A percentile compares a stretch with the other conserved stretches of the same genome.
Evolutionary conservation across 2,888 invertebrate genomes (phyloP).

Genomic region (Apamea crenata): DNA sequence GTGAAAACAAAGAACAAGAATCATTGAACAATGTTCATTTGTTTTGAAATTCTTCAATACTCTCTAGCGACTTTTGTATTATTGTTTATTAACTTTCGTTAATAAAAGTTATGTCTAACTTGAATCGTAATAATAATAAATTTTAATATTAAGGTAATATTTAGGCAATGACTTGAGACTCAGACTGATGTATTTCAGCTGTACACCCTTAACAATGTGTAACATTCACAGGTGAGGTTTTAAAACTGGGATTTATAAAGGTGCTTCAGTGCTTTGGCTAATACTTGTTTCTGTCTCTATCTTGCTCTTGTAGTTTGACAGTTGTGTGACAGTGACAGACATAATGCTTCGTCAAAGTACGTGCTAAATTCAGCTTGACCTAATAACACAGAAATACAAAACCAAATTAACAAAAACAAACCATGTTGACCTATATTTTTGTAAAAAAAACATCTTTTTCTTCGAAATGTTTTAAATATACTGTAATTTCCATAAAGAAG

Average conservation of each 20-base stretch:
- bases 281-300: too few species aligned
- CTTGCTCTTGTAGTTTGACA: neutral
- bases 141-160: neutral
- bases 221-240: too few species aligned
- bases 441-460: neutral
- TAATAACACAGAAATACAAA: neutral
- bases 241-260: too few species aligned
- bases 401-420: neutral
- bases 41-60: conserved; percentile 16
- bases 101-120: neutral
- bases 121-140: neutral
- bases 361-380: neutral
- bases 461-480: neutral
- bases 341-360: neutral
- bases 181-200: neutral
- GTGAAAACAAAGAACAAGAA: conserved; percentile 13
- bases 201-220: neutral
- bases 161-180: neutral
- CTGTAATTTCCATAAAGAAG: neutral
- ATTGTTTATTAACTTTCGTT: neutral
- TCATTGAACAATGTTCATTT: conserved; percentile 16
- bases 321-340: neutral
- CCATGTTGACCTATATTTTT: neutral
- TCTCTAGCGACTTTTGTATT: conserved; percentile 6
- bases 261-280: too few species aligned